These are phyloP conservation scores for Echinops telfairi DNA, from an alignment of 2,113 vertebrate genomes.

Conservation along the genomic window DNA sequence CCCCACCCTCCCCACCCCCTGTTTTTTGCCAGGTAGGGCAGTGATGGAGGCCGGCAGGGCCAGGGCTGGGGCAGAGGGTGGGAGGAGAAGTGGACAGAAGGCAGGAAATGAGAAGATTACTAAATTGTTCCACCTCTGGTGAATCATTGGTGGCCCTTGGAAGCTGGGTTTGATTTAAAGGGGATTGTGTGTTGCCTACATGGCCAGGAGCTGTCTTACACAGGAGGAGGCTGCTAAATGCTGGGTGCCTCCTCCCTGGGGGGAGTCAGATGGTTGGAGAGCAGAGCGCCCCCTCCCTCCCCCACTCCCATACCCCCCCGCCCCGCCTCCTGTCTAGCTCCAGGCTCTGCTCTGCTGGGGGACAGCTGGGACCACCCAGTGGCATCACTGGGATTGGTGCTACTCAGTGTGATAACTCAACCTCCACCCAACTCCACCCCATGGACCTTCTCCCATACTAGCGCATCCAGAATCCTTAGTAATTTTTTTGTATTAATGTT, in stretches of 20 bases:
- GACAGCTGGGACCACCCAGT: background rate
- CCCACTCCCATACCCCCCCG: too few species aligned
- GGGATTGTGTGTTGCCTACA: slow-evolving; percentile 26
- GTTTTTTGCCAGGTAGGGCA: background rate
- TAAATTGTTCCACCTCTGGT: slow-evolving; percentile 53
- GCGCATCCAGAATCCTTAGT: background rate
- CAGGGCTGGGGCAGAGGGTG: background rate
- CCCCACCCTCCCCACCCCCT: background rate
- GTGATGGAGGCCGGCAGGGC: background rate
- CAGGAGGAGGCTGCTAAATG: background rate
- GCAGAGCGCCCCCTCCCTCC: background rate
- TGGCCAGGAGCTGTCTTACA: slow-evolving; percentile 1
- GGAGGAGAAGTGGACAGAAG: background rate
- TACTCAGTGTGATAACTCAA: background rate
- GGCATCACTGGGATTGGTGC: background rate
- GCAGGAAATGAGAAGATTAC: slow-evolving; percentile 63
- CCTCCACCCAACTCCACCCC: too few species aligned
- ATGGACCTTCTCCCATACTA: background rate
- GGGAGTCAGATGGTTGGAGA: background rate
- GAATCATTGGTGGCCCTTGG: slow-evolving; percentile 61
- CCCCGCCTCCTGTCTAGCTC: rapidly evolving
- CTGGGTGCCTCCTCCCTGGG: background rate
- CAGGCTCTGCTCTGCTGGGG: background rate
- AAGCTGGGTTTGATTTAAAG: slow-evolving; percentile 76
- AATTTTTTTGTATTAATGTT: background rate